Evolutionary conservation across 2,888 invertebrate genomes (phyloP), one percentile per base, ranked within the genome.

Genomic region (Nasonovia ribisnigri): DNA sequence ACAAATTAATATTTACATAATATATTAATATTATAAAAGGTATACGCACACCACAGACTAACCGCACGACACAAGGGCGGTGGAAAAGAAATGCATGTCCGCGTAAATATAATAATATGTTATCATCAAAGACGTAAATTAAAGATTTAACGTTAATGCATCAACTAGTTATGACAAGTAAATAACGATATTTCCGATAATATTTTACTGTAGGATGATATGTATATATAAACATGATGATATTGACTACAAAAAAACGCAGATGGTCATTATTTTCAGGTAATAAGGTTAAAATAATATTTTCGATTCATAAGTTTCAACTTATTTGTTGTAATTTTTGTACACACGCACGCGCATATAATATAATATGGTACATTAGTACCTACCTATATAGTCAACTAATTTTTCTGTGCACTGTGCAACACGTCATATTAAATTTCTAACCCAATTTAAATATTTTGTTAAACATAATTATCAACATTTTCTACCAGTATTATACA

Each of bases 1-100:
- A 94, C 89, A 88, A 90, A 60, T 46, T 43, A 46, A 86, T 86
- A 86, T 46, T 43, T 46, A 46, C 13, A 46, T n/a, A 54, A 43
- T 2, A 90, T 0, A 87, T 48, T 60, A 46, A 67, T n/a, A 29
- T 36, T 77, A 77, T 77, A 77, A 77, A 3, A 36, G 20, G 36
- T 36, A 24, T 36, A 24, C 16, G 36, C 67, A 26, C 20, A 77
- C 20, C 77, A 77, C 20, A 77, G 77, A 42, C 20, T 36, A 36
- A 77, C 20, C 20, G 8, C 36, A 36, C 16, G 67, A 94, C 42
- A 43, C 86, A 46, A 20, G 84, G 29, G 26, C 26, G 84, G 26
- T 5, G 29, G 13, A 43, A 86, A 48, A 29, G 13, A 6, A 86
- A 86, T 86, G 13, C 46, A 86, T n/a, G n/a, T 16, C 13, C 26